Evolutionary conservation across 2,113 vertebrate species (phyloP).

Genomic region (Xerus inauris): DNA sequence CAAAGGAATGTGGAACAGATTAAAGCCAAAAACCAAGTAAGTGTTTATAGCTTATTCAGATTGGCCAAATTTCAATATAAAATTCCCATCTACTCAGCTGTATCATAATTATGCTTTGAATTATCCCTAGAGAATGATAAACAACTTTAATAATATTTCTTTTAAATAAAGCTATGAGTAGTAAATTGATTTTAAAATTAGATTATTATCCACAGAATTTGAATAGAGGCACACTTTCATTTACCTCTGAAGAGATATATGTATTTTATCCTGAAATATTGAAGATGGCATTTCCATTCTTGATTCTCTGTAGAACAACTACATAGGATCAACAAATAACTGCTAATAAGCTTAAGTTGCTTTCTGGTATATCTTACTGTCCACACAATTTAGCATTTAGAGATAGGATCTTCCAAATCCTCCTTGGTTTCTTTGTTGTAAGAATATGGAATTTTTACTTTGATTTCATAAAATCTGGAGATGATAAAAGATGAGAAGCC

Average conservation of each 20-base stretch:
- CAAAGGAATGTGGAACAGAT: neutral
- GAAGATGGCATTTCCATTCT: neutral
- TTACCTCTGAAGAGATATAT: neutral
- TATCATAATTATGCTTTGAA: neutral
- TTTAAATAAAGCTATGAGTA: neutral
- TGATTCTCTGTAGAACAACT: neutral
- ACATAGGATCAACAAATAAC: rapidly evolving
- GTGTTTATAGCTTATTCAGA: neutral
- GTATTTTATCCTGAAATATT: neutral
- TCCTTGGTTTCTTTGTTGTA: neutral
- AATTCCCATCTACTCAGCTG: neutral
- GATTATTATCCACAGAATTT: neutral
- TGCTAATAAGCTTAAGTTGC: neutral
- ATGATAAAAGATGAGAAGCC: neutral
- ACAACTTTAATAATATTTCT: neutral
- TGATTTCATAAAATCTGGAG: neutral
- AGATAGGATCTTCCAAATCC: neutral
- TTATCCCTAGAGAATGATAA: neutral
- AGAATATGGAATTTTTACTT: neutral
- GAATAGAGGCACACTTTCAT: neutral
- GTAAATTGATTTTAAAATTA: constrained; percentile 35
- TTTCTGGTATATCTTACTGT: neutral
- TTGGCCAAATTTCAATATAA: neutral
- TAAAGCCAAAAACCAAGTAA: neutral
- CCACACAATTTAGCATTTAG: neutral